phyloP scores from a whole-genome alignment of 2,797 vertebrate species.

The Thaleichthys pacificus region DNA sequence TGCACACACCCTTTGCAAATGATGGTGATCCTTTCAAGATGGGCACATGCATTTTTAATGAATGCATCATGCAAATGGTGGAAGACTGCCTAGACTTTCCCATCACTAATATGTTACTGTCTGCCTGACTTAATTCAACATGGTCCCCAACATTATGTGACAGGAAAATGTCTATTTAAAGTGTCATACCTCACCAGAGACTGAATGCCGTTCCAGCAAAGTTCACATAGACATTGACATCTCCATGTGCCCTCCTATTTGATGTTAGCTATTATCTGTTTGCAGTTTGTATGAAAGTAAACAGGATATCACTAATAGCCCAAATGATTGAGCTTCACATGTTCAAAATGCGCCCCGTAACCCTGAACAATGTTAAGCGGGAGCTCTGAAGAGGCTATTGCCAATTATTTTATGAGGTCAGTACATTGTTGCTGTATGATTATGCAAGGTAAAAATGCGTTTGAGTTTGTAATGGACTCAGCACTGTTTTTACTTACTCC shows the following conservation, averaged over 20 bases:
- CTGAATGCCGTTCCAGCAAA: slow-evolving; percentile 43
- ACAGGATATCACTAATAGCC: slow-evolving; percentile 27
- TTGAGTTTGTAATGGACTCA: slow-evolving; percentile 59
- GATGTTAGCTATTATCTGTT: slow-evolving; percentile 13
- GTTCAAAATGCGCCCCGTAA: slow-evolving; percentile 33
- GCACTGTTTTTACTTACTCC: slow-evolving; percentile 53
- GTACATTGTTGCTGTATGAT: slow-evolving; percentile 45
- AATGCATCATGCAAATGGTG: slow-evolving; percentile 64
- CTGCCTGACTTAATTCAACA: slow-evolving; percentile 74
- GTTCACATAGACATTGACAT: slow-evolving; percentile 69
- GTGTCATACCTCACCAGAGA: slow-evolving; percentile 68
- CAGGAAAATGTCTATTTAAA: slow-evolving; percentile 74
- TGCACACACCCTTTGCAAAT: slow-evolving; percentile 47
- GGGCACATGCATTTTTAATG: slow-evolving; percentile 72
- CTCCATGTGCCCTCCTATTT: slow-evolving; percentile 60
- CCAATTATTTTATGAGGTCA: slow-evolving; percentile 27
- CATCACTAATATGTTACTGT: slow-evolving; percentile 65
- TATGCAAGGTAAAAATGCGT: slow-evolving; percentile 50
- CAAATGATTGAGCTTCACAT: slow-evolving; percentile 32
- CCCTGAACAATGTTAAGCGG: slow-evolving; percentile 6
- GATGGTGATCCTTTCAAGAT: slow-evolving; percentile 47
- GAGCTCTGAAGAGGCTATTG: slow-evolving; percentile 37
- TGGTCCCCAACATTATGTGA: slow-evolving; percentile 61
- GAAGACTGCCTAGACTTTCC: slow-evolving; percentile 68
- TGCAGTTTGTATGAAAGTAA: slow-evolving; percentile 4